Evolutionary conservation across 92 coral and sea anemone species (phyloP).

Genomic region (Blastomussa wellsi): DNA sequence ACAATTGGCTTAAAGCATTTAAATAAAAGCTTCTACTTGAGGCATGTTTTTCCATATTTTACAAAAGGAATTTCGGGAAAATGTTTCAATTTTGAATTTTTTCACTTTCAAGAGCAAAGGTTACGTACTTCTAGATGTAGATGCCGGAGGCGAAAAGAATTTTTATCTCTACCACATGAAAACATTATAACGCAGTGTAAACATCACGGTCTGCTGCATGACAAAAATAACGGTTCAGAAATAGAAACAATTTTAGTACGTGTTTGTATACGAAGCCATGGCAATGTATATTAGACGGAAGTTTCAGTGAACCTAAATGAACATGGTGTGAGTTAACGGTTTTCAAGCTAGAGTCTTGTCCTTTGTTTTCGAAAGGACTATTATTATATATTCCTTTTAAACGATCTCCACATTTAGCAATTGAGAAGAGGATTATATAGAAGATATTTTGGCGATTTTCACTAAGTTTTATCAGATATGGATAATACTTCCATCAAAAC

Average conservation of each 20-base stretch:
- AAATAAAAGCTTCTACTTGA: not conserved
- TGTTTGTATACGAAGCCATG: slow-evolving; percentile 9
- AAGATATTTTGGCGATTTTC: not conserved
- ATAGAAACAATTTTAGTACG: not conserved
- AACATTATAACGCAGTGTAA: not conserved
- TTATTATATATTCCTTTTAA: not conserved
- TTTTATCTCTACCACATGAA: not conserved
- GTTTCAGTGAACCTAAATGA: not conserved
- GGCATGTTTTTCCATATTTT: too few relatives aligned
- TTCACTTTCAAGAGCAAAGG: not conserved
- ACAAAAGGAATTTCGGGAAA: too few relatives aligned
- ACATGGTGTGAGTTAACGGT: not conserved
- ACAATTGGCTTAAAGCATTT: not conserved
- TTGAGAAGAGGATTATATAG: not conserved
- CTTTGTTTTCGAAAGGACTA: not conserved
- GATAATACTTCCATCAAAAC: not conserved
- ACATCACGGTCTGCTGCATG: not conserved
- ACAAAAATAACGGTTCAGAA: slow-evolving; percentile 7
- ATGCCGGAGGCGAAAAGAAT: not conserved
- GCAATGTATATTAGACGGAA: not conserved
- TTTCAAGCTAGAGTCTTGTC: not conserved
- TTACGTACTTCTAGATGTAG: too few relatives aligned
- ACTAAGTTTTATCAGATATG: not conserved
- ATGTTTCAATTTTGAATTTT: too few relatives aligned
- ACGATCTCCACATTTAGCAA: slow-evolving; percentile 6